These are phyloP conservation scores for Stichopus horrens DNA, from an alignment of 53 echinoderm and acorn worm species.

Conservation along the genomic window DNA sequence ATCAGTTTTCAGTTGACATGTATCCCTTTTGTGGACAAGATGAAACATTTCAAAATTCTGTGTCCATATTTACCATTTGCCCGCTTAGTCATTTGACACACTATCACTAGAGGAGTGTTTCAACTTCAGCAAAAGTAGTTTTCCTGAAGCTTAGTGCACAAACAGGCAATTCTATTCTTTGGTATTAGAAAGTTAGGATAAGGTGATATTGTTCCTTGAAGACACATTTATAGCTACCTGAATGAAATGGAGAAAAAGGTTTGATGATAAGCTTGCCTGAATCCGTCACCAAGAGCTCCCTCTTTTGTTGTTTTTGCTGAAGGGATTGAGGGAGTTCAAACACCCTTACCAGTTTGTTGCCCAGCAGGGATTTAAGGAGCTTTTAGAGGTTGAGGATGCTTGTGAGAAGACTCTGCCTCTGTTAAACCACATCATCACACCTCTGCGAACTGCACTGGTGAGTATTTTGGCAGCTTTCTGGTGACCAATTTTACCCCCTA, in stretches of 20 bases:
- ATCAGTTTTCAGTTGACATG: too few relatives aligned
- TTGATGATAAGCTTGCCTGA: not conserved
- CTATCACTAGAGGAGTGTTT: too few relatives aligned
- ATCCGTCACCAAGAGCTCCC: not conserved
- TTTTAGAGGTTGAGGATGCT: slow-evolving; percentile 72
- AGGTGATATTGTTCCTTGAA: too few relatives aligned
- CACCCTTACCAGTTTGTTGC: slow-evolving; percentile 99
- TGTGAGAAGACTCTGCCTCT: slow-evolving; percentile 71
- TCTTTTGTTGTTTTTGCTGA: not conserved
- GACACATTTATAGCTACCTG: too few relatives aligned
- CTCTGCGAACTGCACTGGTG: slow-evolving; percentile 84
- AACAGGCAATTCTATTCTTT: not conserved
- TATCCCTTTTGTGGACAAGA: too few relatives aligned
- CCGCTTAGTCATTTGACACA: too few relatives aligned
- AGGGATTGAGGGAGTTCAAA: slow-evolving; percentile 90
- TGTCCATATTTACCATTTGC: too few relatives aligned
- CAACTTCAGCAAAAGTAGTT: too few relatives aligned
- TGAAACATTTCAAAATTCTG: too few relatives aligned
- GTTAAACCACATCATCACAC: slow-evolving; percentile 70
- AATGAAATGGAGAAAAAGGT: not conserved
- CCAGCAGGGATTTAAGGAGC: slow-evolving; percentile 95
- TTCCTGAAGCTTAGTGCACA: too few relatives aligned
- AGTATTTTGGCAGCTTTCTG: slow-evolving; percentile 20
- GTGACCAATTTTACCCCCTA: not conserved
- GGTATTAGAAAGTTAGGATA: too few relatives aligned